phyloP scores from a whole-genome alignment of 37 sponge, comb jelly and placozoan species.

The Aplysina aerophoba region DNA sequence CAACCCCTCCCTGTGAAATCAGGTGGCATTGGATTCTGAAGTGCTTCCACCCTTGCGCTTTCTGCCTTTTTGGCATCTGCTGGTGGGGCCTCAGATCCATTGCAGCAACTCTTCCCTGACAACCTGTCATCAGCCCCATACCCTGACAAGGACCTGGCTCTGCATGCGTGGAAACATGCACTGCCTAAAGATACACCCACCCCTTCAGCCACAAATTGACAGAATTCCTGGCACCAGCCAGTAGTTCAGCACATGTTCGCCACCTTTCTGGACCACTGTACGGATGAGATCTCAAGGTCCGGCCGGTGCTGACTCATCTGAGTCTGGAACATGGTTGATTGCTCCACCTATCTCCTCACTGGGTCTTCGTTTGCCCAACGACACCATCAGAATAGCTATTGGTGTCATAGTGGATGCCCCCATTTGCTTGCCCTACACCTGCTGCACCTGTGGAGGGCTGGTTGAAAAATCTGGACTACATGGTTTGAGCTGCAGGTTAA shows the following conservation, averaged over 20 bases:
- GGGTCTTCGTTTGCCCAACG: conserved; percentile 6
- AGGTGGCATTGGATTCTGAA: conserved; percentile 51
- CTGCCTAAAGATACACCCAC: neutral
- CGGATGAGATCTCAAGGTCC: conserved; percentile 12
- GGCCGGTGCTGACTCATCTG: neutral
- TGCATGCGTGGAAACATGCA: conserved; percentile 14
- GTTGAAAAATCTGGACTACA: conserved; percentile 22
- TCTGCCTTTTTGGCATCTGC: conserved; percentile 53
- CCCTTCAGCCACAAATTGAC: neutral
- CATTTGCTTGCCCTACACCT: conserved; percentile 34
- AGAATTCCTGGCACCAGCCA: conserved; percentile 35
- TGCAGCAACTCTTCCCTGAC: conserved; percentile 13
- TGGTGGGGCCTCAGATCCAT: conserved; percentile 33
- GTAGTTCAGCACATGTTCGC: neutral
- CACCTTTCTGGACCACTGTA: neutral
- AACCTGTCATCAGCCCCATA: neutral
- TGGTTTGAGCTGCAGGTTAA: conserved; percentile 28
- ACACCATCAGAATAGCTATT: conserved; percentile 28
- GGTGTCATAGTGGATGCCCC: conserved; percentile 36
- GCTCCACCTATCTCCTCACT: conserved; percentile 31
- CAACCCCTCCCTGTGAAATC: conserved; percentile 42
- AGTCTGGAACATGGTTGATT: conserved; percentile 33
- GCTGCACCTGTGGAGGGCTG: conserved; percentile 37
- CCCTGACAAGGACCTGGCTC: neutral
- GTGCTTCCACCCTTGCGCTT: conserved; percentile 37